Evolutionary conservation across 2,888 invertebrate genomes (phyloP).

Genomic region (Apodemia hepburni): DNA sequence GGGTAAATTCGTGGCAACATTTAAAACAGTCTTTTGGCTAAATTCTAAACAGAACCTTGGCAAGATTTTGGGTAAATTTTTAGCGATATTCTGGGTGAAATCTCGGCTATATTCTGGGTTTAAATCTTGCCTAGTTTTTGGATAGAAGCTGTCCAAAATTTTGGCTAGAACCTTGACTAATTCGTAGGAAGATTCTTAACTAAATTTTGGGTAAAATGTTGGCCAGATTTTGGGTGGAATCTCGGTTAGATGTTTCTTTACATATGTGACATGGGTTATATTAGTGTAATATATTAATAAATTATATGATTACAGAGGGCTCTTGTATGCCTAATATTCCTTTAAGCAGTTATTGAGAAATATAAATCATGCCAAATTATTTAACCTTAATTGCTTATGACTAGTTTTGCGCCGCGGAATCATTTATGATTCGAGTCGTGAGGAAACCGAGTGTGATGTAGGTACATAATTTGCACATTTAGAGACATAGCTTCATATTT

Average conservation of each 20-base stretch:
- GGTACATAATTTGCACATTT: too few species aligned
- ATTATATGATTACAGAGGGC: conserved; percentile 22
- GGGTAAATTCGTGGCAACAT: not conserved
- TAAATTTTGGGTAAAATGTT: not conserved
- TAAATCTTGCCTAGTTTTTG: not conserved
- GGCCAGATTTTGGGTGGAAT: not conserved
- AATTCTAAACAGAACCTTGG: not conserved
- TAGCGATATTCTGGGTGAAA: not conserved
- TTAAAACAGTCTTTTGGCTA: not conserved
- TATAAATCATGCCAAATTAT: conserved; percentile 9
- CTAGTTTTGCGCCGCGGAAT: too few species aligned
- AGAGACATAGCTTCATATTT: too few species aligned
- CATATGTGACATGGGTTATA: not conserved
- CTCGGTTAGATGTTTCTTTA: conserved; percentile 3
- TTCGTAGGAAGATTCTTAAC: not conserved
- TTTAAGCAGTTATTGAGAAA: conserved; percentile 9
- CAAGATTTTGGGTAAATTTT: not conserved
- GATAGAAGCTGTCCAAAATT: not conserved
- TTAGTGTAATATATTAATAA: conserved; percentile 21
- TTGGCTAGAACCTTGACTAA: not conserved
- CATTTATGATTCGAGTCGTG: too few species aligned
- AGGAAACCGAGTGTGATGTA: too few species aligned
- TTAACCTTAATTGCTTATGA: not conserved
- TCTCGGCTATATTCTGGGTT: too few species aligned
- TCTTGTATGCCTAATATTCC: conserved; percentile 29